Evolutionary conservation across 92 coral and sea anemone genomes (phyloP), one percentile per base, ranked within the genome.

Genomic region (Scolanthus callimorphus): DNA sequence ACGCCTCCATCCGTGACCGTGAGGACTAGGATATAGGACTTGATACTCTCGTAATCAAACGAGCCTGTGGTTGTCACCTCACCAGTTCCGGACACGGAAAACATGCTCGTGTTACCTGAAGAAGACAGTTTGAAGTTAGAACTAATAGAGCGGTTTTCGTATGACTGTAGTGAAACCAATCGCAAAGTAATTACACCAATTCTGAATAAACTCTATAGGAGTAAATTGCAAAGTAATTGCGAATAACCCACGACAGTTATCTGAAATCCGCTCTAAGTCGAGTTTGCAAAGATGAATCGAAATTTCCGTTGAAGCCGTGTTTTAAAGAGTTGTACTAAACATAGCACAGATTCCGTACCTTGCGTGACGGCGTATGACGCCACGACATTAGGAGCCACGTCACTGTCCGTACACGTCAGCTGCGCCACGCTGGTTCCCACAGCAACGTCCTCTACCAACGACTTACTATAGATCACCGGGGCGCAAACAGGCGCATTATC

Each of bases 1-100:
- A 27, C 25, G 27, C 86, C 86, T 12, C 86, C 86, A 27, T 80
- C 86, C 3, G 71, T 54, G 58, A 80, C 71, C 12, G 80, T 80
- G 55, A 80, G 22, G 19, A 80, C 86, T 4, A 80, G 60, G 15
- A 65, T 52, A 55, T 80, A 72, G 0, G 75, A 64, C 65, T 65
- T 65, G 34, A 73, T 66, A 0, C 76, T 38, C 63, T 80, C 86
- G 48, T 63, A 80, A 39, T 80, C 81, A 24, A 80, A 68, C 17
- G 41, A 8, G 4, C 63, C 50, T 23, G 28, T 30, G 1, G 76
- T 80, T 19, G 86, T 80, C 31, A 80, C 81, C 60, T 65, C 70
- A 20, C 86, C 86, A 66, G 49, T 39, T 10, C 70, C 66, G 25
- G 72, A 57, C 26, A 80, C 86, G 48, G 25, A 49, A 31, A 80